These are phyloP conservation scores for Nymphicus hollandicus DNA, from an alignment of 2,113 vertebrate genomes.

Conservation along the genomic window DNA sequence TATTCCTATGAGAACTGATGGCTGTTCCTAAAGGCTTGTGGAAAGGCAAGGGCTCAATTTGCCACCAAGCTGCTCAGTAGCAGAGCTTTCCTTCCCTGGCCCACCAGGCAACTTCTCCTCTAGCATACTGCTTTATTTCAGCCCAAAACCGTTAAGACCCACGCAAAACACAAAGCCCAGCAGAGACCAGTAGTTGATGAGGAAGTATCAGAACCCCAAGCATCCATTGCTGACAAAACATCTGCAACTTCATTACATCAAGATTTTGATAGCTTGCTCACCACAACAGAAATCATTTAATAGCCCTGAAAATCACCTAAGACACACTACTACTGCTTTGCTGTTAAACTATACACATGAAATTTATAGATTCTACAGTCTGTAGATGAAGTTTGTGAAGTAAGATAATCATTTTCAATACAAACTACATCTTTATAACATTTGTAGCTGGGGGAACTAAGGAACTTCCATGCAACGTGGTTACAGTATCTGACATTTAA, in stretches of 20 bases:
- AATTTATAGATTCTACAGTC: background rate
- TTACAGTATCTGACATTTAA: background rate
- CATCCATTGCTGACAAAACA: background rate
- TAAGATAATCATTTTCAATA: background rate
- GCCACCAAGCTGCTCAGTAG: background rate
- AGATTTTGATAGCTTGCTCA: background rate
- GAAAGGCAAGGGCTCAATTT: background rate
- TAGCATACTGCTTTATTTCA: background rate
- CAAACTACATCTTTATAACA: background rate
- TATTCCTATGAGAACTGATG: accelerated
- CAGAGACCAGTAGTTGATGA: background rate
- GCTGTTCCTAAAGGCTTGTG: background rate
- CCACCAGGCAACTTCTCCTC: background rate
- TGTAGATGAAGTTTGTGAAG: background rate
- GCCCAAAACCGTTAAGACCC: background rate
- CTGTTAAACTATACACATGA: background rate
- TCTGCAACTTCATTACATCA: background rate
- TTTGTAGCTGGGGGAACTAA: background rate
- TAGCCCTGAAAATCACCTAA: background rate
- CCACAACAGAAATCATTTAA: background rate
- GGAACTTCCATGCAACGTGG: background rate
- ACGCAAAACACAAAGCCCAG: background rate
- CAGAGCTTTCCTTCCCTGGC: background rate
- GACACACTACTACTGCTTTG: background rate
- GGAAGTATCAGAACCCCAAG: background rate